A percentile compares a stretch with the other conserved stretches of the same genome.
These are phyloP conservation scores for Zosterops hypoxanthus DNA, from an alignment of 2,113 vertebrate genomes.

Conservation along the genomic window DNA sequence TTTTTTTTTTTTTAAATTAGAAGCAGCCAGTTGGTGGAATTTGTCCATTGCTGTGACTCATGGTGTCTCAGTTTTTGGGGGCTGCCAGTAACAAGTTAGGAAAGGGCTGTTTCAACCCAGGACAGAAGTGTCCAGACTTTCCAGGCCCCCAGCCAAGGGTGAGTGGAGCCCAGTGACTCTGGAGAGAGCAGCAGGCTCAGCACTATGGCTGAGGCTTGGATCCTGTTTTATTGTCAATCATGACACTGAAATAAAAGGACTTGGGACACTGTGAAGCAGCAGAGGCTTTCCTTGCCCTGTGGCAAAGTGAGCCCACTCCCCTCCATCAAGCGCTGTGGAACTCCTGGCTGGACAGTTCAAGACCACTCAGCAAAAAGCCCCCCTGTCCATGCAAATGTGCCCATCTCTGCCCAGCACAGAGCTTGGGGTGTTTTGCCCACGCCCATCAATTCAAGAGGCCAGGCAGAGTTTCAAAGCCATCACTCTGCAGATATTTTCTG, in stretches of 20 bases:
- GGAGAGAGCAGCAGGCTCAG: not conserved
- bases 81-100: not conserved
- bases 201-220: not conserved
- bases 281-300: not conserved
- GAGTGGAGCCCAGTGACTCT: not conserved
- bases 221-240: not conserved
- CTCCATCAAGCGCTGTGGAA: not conserved
- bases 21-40: not conserved
- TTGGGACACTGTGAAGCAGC: not conserved
- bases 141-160: not conserved
- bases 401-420: not conserved
- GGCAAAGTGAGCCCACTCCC: not conserved
- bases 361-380: not conserved
- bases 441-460: not conserved
- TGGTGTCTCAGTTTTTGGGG: not conserved
- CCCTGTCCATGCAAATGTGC: not conserved
- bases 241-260: not conserved
- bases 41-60: not conserved
- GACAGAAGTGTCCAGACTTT: constrained; percentile 2
- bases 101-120: not conserved
- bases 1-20: not conserved
- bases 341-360: not conserved
- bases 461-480: not conserved
- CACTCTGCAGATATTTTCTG: not conserved
- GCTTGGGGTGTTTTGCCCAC: rapidly evolving